Evolutionary conservation across 2,113 vertebrate genomes (phyloP).

Genomic region (Siniperca knerii): DNA sequence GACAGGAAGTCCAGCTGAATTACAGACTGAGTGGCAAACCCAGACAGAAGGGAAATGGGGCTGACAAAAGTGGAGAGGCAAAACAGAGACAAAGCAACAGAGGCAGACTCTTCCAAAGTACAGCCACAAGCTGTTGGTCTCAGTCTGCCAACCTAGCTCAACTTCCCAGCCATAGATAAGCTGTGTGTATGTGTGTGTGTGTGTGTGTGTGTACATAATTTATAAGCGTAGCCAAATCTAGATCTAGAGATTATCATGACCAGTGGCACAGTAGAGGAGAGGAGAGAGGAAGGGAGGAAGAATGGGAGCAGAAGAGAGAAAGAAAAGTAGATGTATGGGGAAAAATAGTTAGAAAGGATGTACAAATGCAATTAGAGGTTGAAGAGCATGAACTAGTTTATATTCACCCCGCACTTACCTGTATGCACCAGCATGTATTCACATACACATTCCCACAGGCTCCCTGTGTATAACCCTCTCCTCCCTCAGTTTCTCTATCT

Average conservation of each 20-base stretch:
- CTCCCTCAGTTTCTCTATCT: conserved; percentile 57
- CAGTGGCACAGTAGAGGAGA: conserved; percentile 37
- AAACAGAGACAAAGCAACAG: conserved; percentile 67
- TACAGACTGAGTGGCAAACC: conserved; percentile 61
- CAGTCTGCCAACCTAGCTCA: conserved; percentile 73
- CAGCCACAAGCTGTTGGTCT: conserved; percentile 79
- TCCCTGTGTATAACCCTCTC: conserved; percentile 39
- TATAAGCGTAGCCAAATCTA: conserved; percentile 70
- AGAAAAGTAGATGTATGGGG: background rate
- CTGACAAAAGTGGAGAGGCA: conserved; percentile 64
- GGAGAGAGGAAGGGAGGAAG: background rate
- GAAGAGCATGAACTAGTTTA: conserved; percentile 39
- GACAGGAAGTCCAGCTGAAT: conserved; percentile 46
- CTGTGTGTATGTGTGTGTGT: conserved; percentile 22
- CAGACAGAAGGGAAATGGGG: conserved; percentile 57
- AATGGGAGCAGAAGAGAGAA: background rate
- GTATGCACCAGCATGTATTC: conserved; percentile 39
- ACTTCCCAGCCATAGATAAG: conserved; percentile 68
- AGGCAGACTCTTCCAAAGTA: conserved; percentile 71
- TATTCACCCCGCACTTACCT: conserved; percentile 59
- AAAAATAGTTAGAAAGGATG: background rate
- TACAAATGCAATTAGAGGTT: conserved; percentile 11
- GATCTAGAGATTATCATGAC: conserved; percentile 61
- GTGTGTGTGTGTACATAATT: conserved; percentile 51
- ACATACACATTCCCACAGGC: conserved; percentile 53